These are phyloP conservation scores for Cochlearius cochlearius DNA, from an alignment of 2,113 vertebrate species.

Conservation along the genomic window DNA sequence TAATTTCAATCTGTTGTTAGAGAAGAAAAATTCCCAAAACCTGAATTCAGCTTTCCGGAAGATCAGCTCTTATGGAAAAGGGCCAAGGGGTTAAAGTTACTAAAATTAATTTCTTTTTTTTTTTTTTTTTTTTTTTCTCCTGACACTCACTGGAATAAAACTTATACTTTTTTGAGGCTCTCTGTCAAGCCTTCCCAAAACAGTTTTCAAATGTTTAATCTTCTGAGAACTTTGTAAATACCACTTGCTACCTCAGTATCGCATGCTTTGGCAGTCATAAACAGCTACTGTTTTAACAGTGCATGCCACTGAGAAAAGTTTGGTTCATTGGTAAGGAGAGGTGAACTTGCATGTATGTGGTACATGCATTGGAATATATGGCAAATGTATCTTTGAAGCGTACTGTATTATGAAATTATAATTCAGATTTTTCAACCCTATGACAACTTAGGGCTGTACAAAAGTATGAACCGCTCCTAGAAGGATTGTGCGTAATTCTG, in stretches of 20 bases:
- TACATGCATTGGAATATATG: neutral
- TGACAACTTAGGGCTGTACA: neutral
- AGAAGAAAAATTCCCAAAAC: neutral
- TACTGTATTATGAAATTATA: neutral
- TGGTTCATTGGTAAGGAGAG: neutral
- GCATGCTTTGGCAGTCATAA: neutral
- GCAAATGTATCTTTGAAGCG: neutral
- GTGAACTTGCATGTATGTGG: accelerated
- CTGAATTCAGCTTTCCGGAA: neutral
- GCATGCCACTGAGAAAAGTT: neutral
- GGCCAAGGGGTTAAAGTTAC: neutral
- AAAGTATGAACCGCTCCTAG: neutral
- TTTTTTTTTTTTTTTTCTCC: neutral
- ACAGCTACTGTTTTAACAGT: neutral
- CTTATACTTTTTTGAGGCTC: neutral
- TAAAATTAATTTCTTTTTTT: neutral
- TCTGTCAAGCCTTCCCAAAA: neutral
- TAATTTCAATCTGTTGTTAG: slow-evolving; percentile 24
- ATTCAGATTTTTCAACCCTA: neutral
- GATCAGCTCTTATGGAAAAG: neutral
- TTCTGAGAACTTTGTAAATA: neutral
- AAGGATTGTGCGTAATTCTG: neutral
- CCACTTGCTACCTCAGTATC: neutral
- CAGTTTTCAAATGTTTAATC: neutral
- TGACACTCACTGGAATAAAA: neutral